phyloP scores from a whole-genome alignment of 1,140 invertebrate species.

The Ceratina japonica region DNA sequence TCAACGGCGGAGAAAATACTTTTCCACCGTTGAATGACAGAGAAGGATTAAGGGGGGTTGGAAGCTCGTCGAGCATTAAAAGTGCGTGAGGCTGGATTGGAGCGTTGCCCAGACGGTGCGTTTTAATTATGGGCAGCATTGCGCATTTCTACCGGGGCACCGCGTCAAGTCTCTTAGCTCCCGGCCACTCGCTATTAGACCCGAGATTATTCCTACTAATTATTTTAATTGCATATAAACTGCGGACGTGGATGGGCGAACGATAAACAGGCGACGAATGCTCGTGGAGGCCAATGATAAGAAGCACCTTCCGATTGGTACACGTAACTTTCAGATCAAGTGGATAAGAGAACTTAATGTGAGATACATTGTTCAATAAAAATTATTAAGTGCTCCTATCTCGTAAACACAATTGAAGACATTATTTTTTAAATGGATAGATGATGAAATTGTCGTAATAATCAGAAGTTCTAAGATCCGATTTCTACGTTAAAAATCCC shows the following conservation, averaged over 20 bases:
- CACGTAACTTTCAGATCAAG: too few relatives aligned
- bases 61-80: slow-evolving; percentile 16
- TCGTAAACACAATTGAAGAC: neutral
- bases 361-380: too few relatives aligned
- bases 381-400: too few relatives aligned
- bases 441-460: neutral
- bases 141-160: slow-evolving; percentile 9
- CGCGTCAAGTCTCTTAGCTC: slow-evolving; percentile 26
- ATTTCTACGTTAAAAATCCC: too few relatives aligned
- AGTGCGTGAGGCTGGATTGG: slow-evolving; percentile 44
- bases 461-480: neutral
- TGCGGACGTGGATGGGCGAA: neutral
- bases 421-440: neutral
- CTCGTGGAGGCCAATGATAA: neutral
- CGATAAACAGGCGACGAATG: neutral
- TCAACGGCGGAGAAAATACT: slow-evolving; percentile 4
- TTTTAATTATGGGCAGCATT: slow-evolving; percentile 65
- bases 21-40: neutral
- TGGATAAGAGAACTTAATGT: too few relatives aligned
- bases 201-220: slow-evolving; percentile 69
- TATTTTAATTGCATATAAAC: slow-evolving; percentile 65
- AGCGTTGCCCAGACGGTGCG: slow-evolving; percentile 41
- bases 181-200: slow-evolving; percentile 53
- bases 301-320: neutral
- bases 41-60: neutral